Evolutionary conservation across 2,113 vertebrate genomes (phyloP).

Genomic region (Saccopteryx bilineata): DNA sequence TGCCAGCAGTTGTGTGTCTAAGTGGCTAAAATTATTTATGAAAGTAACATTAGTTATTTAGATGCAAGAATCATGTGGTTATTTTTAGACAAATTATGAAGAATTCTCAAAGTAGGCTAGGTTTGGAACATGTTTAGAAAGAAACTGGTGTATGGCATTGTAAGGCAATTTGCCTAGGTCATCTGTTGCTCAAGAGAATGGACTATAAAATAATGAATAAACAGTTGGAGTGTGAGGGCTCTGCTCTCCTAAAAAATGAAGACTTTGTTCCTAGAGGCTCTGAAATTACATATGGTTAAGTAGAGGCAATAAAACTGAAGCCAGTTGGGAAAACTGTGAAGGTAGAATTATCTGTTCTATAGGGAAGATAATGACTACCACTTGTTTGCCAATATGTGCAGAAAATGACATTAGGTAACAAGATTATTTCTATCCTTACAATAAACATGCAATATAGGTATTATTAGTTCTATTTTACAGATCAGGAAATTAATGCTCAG

Average conservation of each 20-base stretch:
- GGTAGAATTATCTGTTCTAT: not conserved
- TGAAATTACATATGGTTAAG: not conserved
- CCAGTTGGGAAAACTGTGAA: not conserved
- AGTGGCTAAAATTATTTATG: conserved; percentile 7
- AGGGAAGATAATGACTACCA: not conserved
- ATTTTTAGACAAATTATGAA: conserved; percentile 33
- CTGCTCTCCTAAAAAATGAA: not conserved
- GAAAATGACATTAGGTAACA: not conserved
- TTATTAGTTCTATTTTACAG: not conserved
- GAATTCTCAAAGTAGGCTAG: not conserved
- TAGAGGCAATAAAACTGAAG: not conserved
- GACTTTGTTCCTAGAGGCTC: not conserved
- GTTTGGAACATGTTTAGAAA: conserved; percentile 39
- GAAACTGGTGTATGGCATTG: not conserved
- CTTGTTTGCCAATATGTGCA: not conserved
- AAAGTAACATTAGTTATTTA: not conserved
- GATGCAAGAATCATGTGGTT: not conserved
- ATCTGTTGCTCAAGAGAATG: conserved; percentile 14
- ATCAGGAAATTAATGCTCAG: conserved; percentile 1
- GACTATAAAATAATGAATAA: not conserved
- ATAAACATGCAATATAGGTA: not conserved
- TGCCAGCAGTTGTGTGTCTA: conserved; percentile 14
- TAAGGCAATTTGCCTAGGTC: not conserved
- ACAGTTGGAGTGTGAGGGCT: not conserved
- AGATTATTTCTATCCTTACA: not conserved